Evolutionary conservation across 2,113 vertebrate genomes (phyloP).

Genomic region (Ceyx melanurus): DNA sequence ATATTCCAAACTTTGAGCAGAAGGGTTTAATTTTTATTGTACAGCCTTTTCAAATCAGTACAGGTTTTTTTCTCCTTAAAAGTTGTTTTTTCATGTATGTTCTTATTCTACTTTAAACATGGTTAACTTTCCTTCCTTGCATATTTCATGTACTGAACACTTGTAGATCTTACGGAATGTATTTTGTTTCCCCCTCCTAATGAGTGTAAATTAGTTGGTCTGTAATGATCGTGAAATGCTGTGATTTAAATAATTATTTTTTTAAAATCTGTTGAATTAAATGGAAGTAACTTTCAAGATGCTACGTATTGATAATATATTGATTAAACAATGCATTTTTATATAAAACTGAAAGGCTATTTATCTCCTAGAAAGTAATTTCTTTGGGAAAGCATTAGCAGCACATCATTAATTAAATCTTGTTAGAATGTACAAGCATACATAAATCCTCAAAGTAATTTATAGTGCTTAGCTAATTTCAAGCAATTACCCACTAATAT

Average conservation of each 20-base stretch:
- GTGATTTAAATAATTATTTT: neutral
- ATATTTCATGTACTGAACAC: neutral
- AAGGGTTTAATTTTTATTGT: neutral
- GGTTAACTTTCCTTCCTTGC: neutral
- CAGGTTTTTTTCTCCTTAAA: neutral
- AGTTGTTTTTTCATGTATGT: neutral
- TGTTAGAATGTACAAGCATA: conserved; percentile 78
- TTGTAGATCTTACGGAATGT: neutral
- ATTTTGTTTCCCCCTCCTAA: conserved; percentile 30
- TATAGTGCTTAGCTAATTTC: conserved; percentile 82
- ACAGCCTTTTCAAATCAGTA: neutral
- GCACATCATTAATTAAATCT: conserved; percentile 83
- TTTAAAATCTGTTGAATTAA: neutral
- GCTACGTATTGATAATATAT: conserved; percentile 69
- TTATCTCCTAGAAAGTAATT: conserved; percentile 79
- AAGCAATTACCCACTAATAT: conserved; percentile 82
- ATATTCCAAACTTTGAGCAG: neutral
- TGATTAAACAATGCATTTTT: conserved; percentile 70
- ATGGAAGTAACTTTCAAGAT: conserved; percentile 7
- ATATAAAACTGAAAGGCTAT: conserved; percentile 75
- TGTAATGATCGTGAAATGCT: neutral
- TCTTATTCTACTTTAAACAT: neutral
- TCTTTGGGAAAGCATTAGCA: conserved; percentile 79
- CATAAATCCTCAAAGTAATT: conserved; percentile 83
- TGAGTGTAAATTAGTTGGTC: neutral